A percentile compares a stretch with the other conserved stretches of the same genome.
Conservation (phyloP, 2,113 vertebrate species). For the Uria lomvia region DNA sequence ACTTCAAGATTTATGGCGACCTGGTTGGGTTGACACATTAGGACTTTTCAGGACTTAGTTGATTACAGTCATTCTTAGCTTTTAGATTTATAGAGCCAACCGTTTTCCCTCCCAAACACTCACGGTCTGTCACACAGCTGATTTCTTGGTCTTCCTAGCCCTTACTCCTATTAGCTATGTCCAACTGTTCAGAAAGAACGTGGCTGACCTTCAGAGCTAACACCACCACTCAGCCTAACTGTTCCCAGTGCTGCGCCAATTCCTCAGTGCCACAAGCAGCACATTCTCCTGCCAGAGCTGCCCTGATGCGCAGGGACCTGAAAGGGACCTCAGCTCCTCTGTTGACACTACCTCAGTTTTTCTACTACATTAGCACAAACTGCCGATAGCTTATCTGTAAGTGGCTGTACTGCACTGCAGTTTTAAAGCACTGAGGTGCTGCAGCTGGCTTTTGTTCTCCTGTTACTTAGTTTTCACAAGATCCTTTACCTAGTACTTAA, state of each 20-base stretch:
- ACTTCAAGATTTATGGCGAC: not conserved
- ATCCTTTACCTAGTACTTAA: not conserved
- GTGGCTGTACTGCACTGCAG: no score
- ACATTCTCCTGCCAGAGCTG: not conserved
- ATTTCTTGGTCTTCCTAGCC: not conserved
- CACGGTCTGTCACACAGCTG: not conserved
- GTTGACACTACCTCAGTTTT: not conserved
- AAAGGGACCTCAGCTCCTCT: not conserved
- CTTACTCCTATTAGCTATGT: not conserved
- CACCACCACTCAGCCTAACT: rapidly evolving
- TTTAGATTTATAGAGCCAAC: not conserved
- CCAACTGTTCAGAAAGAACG: not conserved
- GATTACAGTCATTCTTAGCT: rapidly evolving
- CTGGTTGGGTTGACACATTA: not conserved
- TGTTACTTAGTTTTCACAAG: not conserved
- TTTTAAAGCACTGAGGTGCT: not conserved
- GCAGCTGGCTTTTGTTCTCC: not conserved
- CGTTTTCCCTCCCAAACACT: not conserved
- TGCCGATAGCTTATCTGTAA: not conserved
- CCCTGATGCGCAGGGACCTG: not conserved
- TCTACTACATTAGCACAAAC: not conserved
- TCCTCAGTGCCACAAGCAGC: not conserved
- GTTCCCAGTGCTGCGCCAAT: not conserved
- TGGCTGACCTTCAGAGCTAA: not conserved
- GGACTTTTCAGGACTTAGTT: not conserved